Evolutionary conservation across 2,797 vertebrate species (phyloP), one percentile per base, ranked within the genome.

Genomic region (Molossus alvarezi): DNA sequence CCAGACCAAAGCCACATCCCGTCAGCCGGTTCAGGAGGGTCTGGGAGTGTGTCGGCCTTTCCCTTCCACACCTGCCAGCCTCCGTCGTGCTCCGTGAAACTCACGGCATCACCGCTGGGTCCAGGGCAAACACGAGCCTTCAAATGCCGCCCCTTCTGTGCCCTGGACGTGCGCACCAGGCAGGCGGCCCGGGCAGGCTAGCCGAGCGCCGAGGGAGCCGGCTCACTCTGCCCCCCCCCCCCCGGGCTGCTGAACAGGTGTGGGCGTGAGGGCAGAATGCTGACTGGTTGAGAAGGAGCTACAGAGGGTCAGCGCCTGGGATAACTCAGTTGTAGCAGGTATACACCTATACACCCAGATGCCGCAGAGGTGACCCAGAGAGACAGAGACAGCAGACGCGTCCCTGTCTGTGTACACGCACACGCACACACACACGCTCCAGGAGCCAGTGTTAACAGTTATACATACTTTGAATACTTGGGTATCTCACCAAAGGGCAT

Each of bases 271-370:
- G 55, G 48, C 10, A 51, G 5, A 64, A 3, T 2, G 9, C 65
- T 45, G 65, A 13, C 79, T 62, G 1, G 3, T 2, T 41, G 60
- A 77, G 25, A 12, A 8, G 1, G 21, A 29, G 11, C 51, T 21
- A 0, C 27, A 1, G 4, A 13, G 53, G 8, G 29, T 20, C 33
- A n/a, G 67, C 73, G 71, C 60, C 79, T 13, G 8, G 29, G 58
- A 1, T 37, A 10, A 51, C 7, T 41, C 25, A 23, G 64, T 1
- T 37, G n/a, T 37, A 51, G 71, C 21, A 20, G 21, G 29, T 6
- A 0, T 20, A 2, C 5, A 20, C 0, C 0, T 11, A 11, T 29
- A n/a, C 0, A 18, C 5, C 13, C 3, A 14, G 17, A 1, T 12
- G 69, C 20, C 9, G 1, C 37, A 14, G 11, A 58, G 15, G 3